Conservation (phyloP, 2,113 vertebrate genomes). For the Calonectris borealis region DNA sequence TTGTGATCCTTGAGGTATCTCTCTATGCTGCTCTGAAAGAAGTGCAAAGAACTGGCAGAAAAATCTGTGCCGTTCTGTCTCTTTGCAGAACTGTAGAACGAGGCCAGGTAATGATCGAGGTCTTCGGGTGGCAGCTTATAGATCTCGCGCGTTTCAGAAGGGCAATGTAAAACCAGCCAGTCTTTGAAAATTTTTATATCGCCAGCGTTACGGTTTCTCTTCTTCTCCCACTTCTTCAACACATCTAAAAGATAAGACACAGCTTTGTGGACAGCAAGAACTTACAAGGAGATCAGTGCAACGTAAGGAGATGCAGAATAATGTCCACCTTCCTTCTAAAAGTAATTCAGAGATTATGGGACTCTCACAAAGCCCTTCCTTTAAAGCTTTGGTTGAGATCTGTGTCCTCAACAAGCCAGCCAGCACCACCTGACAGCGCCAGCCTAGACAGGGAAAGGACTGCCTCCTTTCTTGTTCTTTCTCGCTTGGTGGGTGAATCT, state of each 20-base stretch:
- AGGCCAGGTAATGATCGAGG: neutral
- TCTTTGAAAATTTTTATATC: neutral
- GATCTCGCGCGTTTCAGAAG: neutral
- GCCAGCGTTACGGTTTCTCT: accelerated
- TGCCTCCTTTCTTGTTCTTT: neutral
- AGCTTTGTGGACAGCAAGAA: neutral
- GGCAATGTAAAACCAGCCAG: neutral
- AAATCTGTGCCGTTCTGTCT: neutral
- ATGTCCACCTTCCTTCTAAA: neutral
- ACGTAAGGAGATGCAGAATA: neutral
- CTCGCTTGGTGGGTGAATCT: neutral
- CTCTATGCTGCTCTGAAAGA: neutral
- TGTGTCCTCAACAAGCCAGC: neutral
- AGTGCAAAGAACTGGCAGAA: neutral
- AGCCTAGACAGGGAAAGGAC: neutral
- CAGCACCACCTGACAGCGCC: neutral
- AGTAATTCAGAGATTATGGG: neutral
- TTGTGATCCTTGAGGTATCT: neutral
- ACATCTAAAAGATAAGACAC: neutral
- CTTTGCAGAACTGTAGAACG: neutral
- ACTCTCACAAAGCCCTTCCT: neutral
- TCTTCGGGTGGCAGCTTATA: neutral
- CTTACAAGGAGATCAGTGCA: neutral
- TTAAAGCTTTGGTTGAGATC: neutral
- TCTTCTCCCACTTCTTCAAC: neutral